These are phyloP conservation scores for Dryas iulia DNA, from an alignment of 1,140 invertebrate genomes.

Conservation along the genomic window DNA sequence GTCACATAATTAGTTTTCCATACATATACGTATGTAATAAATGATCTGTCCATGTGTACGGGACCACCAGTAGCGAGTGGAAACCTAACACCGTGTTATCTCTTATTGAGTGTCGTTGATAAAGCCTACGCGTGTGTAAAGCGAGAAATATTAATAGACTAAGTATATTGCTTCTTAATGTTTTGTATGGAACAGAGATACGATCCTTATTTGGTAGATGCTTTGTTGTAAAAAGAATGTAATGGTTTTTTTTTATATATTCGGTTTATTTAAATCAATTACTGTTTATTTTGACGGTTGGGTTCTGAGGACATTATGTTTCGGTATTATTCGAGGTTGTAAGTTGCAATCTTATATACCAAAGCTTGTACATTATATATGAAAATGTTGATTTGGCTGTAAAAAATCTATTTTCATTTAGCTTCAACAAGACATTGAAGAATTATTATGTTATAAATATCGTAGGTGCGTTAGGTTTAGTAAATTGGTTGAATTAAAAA, in stretches of 20 bases:
- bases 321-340: too few relatives aligned
- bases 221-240: background rate
- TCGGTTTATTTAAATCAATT: background rate
- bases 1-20: background rate
- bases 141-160: slow-evolving; percentile 15
- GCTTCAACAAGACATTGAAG: too few relatives aligned
- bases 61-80: slow-evolving; percentile 27
- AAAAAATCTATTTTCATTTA: too few relatives aligned
- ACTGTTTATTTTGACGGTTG: background rate
- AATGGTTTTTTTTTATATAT: background rate
- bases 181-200: slow-evolving; percentile 7
- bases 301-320: too few relatives aligned
- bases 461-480: too few relatives aligned
- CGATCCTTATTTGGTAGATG: background rate
- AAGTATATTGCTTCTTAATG: slow-evolving; percentile 7
- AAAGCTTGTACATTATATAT: too few relatives aligned
- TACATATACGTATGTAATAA: background rate
- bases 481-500: too few relatives aligned
- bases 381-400: too few relatives aligned
- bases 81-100: slow-evolving; percentile 27
- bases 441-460: too few relatives aligned
- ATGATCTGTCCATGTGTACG: slow-evolving; percentile 7
- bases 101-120: slow-evolving; percentile 30
- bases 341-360: too few relatives aligned
- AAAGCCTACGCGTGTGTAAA: slow-evolving; percentile 26